These are phyloP conservation scores for Enteromius trimaculatus DNA, from an alignment of 2,797 vertebrate species.

Conservation along the genomic window DNA sequence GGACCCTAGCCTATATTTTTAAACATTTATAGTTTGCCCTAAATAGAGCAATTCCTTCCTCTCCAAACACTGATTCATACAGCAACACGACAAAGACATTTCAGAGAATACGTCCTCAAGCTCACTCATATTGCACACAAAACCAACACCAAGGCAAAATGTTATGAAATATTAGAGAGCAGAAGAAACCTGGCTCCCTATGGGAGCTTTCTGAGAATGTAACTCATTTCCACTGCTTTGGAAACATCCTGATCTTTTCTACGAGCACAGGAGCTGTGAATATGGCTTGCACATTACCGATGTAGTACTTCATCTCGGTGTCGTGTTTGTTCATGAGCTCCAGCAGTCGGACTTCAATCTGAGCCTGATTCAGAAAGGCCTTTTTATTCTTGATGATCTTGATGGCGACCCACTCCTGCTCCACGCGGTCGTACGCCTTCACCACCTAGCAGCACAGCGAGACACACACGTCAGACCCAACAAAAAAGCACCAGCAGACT, in stretches of 20 bases:
- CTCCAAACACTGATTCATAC: background rate
- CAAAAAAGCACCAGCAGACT: background rate
- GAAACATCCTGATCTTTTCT: background rate
- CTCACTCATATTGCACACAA: background rate
- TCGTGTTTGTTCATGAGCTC: conserved; percentile 99
- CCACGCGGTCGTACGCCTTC: conserved; percentile 96
- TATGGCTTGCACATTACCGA: conserved; percentile 80
- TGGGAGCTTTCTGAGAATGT: background rate
- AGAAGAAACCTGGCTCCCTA: background rate
- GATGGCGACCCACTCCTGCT: conserved; percentile 99
- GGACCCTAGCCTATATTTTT: conserved; percentile 62
- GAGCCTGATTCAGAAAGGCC: conserved; percentile 99
- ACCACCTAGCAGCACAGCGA: conserved; percentile 84
- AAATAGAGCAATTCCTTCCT: conserved; percentile 50
- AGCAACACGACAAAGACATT: background rate
- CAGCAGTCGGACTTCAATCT: conserved; percentile 99
- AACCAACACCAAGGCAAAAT: background rate
- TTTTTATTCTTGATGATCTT: conserved; percentile 99
- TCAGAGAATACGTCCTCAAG: background rate
- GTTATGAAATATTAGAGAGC: background rate
- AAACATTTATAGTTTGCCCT: conserved; percentile 59
- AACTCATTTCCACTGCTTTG: background rate
- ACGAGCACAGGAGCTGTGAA: background rate
- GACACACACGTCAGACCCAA: background rate
- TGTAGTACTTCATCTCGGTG: conserved; percentile 99